phyloP scores from a whole-genome alignment of 2,888 invertebrate species.

The Spodoptera littoralis region DNA sequence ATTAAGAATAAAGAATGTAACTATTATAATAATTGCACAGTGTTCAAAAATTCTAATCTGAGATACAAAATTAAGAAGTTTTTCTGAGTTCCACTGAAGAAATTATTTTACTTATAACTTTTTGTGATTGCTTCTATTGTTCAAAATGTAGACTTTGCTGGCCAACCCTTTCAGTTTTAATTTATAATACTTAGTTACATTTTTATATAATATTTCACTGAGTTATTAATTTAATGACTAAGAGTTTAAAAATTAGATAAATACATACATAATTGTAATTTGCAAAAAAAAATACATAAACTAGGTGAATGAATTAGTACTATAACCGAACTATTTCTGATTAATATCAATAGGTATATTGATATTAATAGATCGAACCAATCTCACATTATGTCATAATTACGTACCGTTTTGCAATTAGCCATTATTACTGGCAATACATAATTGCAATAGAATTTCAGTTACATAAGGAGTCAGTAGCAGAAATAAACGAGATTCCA shows the following conservation, averaged over 20 bases:
- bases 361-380: no score
- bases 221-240: no score
- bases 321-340: no score
- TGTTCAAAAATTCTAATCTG: conserved; percentile 39
- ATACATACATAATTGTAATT: no score
- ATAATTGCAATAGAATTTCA: conserved; percentile 13
- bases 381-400: conserved; percentile 2
- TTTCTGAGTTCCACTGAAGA: conserved; percentile 32
- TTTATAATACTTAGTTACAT: conserved; percentile 35
- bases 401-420: conserved; percentile 1
- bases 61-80: conserved; percentile 51
- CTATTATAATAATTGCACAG: conserved; percentile 32
- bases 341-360: no score
- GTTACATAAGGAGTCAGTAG: conserved; percentile 17
- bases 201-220: conserved; percentile 37
- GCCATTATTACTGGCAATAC: conserved; percentile 16
- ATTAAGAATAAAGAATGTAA: conserved; percentile 5
- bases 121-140: conserved; percentile 69
- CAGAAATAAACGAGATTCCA: conserved; percentile 44
- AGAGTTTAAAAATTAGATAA: no score
- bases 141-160: conserved; percentile 58
- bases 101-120: conserved; percentile 53
- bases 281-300: no score
- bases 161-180: conserved; percentile 64
- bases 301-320: no score